Evolutionary conservation across 2,797 vertebrate genomes (phyloP).

Genomic region (Zenarchopterus dispar): DNA sequence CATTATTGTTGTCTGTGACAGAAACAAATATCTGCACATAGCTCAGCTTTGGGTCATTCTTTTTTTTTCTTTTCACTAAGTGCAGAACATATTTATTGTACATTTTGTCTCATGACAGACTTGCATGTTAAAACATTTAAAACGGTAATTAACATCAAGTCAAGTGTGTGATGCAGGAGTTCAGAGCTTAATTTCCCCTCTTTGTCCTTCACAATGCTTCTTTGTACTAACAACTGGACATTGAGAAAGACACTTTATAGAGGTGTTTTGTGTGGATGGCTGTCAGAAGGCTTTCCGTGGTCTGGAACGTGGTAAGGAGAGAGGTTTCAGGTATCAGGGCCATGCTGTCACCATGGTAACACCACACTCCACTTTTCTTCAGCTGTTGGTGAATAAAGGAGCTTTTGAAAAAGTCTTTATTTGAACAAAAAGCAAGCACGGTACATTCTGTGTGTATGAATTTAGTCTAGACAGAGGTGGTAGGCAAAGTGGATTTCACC

Average conservation of each 20-base stretch:
- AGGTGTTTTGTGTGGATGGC: constrained; percentile 71
- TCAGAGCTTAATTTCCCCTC: constrained; percentile 38
- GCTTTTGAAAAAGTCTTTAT: constrained; percentile 80
- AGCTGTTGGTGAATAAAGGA: constrained; percentile 71
- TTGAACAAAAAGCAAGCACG: constrained; percentile 73
- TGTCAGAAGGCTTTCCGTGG: constrained; percentile 63
- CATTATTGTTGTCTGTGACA: too few relatives aligned
- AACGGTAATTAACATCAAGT: constrained; percentile 32
- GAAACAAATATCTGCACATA: too few relatives aligned
- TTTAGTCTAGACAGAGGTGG: constrained; percentile 70
- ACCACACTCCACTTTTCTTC: constrained; percentile 75
- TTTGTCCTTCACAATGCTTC: constrained; percentile 59
- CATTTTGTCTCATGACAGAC: constrained; percentile 12
- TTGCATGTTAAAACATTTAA: constrained; percentile 30
- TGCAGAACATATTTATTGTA: constrained; percentile 11
- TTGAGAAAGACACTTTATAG: constrained; percentile 62
- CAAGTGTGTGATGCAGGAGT: constrained; percentile 25
- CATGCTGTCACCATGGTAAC: constrained; percentile 77
- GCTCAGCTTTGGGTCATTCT: not conserved
- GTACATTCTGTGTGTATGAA: constrained; percentile 62
- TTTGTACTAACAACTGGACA: constrained; percentile 68
- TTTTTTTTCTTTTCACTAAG: not conserved
- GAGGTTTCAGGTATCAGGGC: constrained; percentile 80
- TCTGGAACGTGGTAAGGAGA: constrained; percentile 71
- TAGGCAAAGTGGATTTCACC: constrained; percentile 43